Evolutionary conservation across 2,888 invertebrate species (phyloP), one percentile per base, ranked within the genome.

Genomic region (Conchocele bisecta): DNA sequence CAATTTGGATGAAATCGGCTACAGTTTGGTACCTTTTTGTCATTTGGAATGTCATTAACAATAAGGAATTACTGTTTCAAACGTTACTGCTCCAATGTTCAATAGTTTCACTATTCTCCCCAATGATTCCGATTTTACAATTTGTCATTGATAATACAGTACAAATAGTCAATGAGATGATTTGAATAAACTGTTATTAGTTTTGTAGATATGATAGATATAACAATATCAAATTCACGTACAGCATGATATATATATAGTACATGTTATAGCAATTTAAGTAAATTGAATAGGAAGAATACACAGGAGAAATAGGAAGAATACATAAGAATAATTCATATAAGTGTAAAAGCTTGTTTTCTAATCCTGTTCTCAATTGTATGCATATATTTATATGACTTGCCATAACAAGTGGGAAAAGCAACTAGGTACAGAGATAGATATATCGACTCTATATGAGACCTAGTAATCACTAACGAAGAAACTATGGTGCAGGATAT

Each of bases 401-500:
- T n/a, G n/a, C n/a, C n/a, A n/a, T n/a, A 60, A 22, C 60, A 60
- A 29, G 29, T 60, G 7, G 41, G 28, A 1, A 3, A 37, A 35
- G 9, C 26, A 3, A 60, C 60, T 11, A 15, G 50, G 28, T 13
- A 4, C 2, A 35, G 50, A 39, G 50, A 20, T 13, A 22, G 20
- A 4, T 6, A 39, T 7, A 4, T n/a, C 2, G n/a, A 22, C 2
- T 35, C 35, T 3, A 1, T 50, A 3, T 41, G 48, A n/a, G 60
- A 60, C 29, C 28, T 60, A 29, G 29, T 60, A 1, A 29, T 60
- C 6, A 60, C 60, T 9, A 60, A 60, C 29, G 50, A 60, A 50
- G 51, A 50, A n/a, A 33, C 28, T 15, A 60, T 60, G 60, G 20
- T 50, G 4, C 20, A 33, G 3, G 13, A 50, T 2, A 26, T 65